A percentile compares a stretch with the other conserved stretches of the same genome.
These are phyloP conservation scores for Meleagris gallopavo DNA, from an alignment of 2,113 vertebrate species.

Conservation along the genomic window DNA sequence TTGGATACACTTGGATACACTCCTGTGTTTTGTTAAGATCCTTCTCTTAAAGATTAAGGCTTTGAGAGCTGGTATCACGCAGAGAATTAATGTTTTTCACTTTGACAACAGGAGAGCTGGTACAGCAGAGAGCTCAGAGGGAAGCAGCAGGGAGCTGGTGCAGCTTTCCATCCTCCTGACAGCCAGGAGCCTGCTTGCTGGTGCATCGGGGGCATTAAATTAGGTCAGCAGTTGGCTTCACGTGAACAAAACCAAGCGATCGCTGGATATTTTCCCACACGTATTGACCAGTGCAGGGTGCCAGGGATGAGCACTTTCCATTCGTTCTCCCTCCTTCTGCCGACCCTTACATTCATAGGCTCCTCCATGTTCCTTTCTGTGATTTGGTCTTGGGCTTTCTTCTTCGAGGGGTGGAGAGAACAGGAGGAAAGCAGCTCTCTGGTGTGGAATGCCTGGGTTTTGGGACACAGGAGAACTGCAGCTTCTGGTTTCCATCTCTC, in stretches of 20 bases:
- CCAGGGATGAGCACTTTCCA: background rate
- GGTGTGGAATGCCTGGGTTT: background rate
- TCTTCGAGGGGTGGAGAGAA: background rate
- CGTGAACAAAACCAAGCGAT: background rate
- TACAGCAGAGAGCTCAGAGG: background rate
- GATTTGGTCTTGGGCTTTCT: background rate
- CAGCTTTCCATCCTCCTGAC: background rate
- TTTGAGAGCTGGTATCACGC: background rate
- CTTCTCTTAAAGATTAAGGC: background rate
- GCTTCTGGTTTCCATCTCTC: background rate
- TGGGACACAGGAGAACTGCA: background rate
- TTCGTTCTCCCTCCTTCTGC: background rate
- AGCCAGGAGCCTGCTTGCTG: slow-evolving; percentile 12
- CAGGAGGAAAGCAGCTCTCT: background rate
- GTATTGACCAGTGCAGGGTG: background rate
- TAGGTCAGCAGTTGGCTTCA: slow-evolving; percentile 36
- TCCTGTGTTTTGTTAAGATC: background rate
- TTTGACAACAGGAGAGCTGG: background rate
- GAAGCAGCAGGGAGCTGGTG: background rate
- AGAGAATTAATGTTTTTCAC: background rate
- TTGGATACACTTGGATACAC: background rate
- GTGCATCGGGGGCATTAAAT: background rate
- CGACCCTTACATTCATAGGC: background rate
- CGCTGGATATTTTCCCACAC: background rate
- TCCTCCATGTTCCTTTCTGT: background rate